These are phyloP conservation scores for Nettapus auritus DNA, from an alignment of 2,113 vertebrate genomes.

Conservation along the genomic window DNA sequence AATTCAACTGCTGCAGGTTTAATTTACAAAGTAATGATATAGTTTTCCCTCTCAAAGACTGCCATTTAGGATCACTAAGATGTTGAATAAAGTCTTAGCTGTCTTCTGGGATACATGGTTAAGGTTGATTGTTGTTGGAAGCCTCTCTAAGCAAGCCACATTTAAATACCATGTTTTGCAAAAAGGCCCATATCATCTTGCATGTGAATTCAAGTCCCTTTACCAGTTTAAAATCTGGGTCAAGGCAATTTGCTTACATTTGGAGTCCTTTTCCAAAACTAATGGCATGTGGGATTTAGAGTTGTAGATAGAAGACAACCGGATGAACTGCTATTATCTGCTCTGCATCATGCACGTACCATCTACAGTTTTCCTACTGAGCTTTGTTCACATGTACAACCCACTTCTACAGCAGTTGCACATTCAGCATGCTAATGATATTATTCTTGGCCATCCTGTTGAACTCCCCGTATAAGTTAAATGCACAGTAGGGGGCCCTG, in stretches of 20 bases:
- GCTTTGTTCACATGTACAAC: slow-evolving; percentile 38
- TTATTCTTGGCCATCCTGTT: slow-evolving; percentile 58
- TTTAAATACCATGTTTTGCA: slow-evolving; percentile 43
- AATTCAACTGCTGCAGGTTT: slow-evolving; percentile 46
- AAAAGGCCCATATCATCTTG: slow-evolving; percentile 17
- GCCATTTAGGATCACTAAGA: slow-evolving; percentile 31
- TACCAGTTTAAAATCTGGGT: slow-evolving; percentile 52
- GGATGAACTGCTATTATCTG: slow-evolving; percentile 53
- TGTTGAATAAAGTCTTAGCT: neutral
- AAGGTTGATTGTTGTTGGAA: slow-evolving; percentile 10
- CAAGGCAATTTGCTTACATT: slow-evolving; percentile 65
- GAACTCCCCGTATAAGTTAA: slow-evolving; percentile 25
- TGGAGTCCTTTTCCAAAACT: slow-evolving; percentile 49
- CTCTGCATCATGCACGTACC: slow-evolving; percentile 17
- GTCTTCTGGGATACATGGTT: neutral
- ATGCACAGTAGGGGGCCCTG: slow-evolving; percentile 15
- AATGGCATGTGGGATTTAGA: slow-evolving; percentile 28
- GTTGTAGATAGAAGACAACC: slow-evolving; percentile 38
- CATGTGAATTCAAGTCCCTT: slow-evolving; percentile 40
- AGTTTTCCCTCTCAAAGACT: slow-evolving; percentile 27
- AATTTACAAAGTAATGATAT: slow-evolving; percentile 30
- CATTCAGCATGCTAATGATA: slow-evolving; percentile 40
- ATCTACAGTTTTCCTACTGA: slow-evolving; percentile 31
- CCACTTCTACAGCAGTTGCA: slow-evolving; percentile 39
- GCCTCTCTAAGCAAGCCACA: neutral